Evolutionary conservation across 2,113 vertebrate species (phyloP), one percentile per base, ranked within the genome.

Genomic region (Pantherophis guttatus): DNA sequence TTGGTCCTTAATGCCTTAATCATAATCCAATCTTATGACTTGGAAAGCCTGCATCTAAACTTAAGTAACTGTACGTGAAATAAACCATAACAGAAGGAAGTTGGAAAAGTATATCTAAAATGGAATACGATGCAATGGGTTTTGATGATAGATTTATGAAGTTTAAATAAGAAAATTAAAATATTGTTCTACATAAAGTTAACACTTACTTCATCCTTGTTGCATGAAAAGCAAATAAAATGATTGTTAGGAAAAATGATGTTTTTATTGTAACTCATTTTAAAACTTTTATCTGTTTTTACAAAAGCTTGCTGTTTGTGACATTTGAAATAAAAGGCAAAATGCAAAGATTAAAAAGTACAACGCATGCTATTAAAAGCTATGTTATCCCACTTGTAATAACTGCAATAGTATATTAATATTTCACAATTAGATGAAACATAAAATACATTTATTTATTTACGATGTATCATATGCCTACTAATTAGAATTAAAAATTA

Each of bases 151-250:
- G 8, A 50, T 89, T 55, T 90, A 62, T 48, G n/a, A 86, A 65
- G 26, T 2, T 17, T 85, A 15, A 50, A 11, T 33, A 62, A n/a
- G 23, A 86, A 89, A 94, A 29, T 92, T 50, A 94, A 33, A 90
- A 81, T 21, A 81, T 44, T 81, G 33, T 81, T 6, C 44, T 9
- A 70, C 21, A 21, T 9, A 23, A 6, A 44, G 23, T 93, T 93
- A 94, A 87, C 19, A 98, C 98, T 98, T 98, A 98, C 98, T 0
- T 98, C 98, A 95, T 98, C 98, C 98, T 98, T 95, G 96, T 93
- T 92, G 97, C 97, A 96, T 97, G 97, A 91, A 97, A 98, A 97
- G 52, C 4, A 96, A 95, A 97, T 95, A 97, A 87, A 96, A 92
- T 86, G 3, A 91, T 55, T 11, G 93, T 98, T 97, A 98, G 96